phyloP scores from a whole-genome alignment of 2,113 vertebrate species.

The Eupsittula cactorum region DNA sequence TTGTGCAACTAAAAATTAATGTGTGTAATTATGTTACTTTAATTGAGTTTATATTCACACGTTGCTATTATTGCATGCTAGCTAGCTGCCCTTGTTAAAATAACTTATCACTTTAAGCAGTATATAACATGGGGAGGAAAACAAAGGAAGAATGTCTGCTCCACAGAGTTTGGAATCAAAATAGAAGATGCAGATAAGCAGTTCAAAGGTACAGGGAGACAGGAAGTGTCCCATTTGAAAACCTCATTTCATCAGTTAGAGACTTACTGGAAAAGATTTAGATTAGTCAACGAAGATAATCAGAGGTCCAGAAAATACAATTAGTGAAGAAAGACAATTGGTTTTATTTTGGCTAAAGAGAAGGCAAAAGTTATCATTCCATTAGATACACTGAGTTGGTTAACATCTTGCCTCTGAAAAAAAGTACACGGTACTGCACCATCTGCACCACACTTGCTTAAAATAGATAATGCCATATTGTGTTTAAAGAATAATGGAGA shows the following conservation, averaged over 20 bases:
- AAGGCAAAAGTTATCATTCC: neutral
- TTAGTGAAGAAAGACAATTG: neutral
- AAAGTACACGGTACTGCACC: neutral
- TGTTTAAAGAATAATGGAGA: neutral
- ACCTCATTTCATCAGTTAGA: neutral
- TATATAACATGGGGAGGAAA: accelerated
- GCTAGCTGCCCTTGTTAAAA: neutral
- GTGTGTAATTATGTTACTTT: neutral
- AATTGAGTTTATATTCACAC: neutral
- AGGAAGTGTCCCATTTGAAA: neutral
- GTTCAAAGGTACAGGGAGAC: neutral
- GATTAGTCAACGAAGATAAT: neutral
- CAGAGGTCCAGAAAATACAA: neutral
- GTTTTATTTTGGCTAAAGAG: neutral
- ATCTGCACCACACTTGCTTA: neutral
- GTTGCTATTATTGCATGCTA: neutral
- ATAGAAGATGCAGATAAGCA: neutral
- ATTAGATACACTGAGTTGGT: neutral
- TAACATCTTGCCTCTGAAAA: neutral
- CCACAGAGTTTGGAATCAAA: neutral
- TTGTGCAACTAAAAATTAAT: neutral
- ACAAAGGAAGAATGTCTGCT: neutral
- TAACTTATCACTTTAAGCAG: neutral
- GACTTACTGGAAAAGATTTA: neutral
- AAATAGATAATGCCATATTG: neutral